A percentile compares a stretch with the other conserved stretches of the same genome.
Conservation (phyloP, 2,888 invertebrate species). For the Anorthoa munda region DNA sequence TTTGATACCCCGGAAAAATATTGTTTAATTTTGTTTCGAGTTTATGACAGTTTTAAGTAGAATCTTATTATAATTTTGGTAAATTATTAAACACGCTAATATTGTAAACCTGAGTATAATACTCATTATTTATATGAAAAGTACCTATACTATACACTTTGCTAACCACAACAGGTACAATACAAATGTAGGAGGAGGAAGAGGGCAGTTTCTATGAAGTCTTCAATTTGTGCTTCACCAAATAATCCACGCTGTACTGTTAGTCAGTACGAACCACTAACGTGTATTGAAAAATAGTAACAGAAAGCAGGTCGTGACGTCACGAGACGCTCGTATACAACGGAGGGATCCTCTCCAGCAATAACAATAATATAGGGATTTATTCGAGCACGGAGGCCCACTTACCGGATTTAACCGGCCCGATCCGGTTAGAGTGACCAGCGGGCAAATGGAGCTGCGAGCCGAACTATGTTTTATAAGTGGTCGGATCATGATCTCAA, state of each 20-base stretch:
- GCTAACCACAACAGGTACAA: too few relatives aligned
- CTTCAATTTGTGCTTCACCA: neutral
- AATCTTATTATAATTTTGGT: neutral
- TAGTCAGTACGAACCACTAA: neutral
- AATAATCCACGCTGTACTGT: too few relatives aligned
- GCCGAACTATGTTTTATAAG: conserved; percentile 80
- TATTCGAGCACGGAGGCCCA: conserved; percentile 82
- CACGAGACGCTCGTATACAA: conserved; percentile 76
- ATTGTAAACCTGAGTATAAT: neutral
- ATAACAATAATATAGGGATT: conserved; percentile 85
- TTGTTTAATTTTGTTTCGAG: too few relatives aligned
- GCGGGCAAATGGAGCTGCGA: conserved; percentile 71
- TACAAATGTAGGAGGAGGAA: too few relatives aligned
- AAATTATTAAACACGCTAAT: neutral
- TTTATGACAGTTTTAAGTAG: neutral
- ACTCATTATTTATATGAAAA: neutral
- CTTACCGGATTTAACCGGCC: conserved; percentile 82
- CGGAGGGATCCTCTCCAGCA: conserved; percentile 75
- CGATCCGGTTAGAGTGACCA: conserved; percentile 73
- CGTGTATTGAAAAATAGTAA: conserved; percentile 74
- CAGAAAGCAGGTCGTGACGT: conserved; percentile 75
- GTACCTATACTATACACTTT: too few relatives aligned
- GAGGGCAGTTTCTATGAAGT: neutral
- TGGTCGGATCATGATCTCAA: conserved; percentile 77
- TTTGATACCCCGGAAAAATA: too few relatives aligned